Percentiles rank a stretch among this genome's conserved stretches.
Evolutionary conservation across 1,140 invertebrate genomes (phyloP).

Genomic region (Hyphantria cunea): DNA sequence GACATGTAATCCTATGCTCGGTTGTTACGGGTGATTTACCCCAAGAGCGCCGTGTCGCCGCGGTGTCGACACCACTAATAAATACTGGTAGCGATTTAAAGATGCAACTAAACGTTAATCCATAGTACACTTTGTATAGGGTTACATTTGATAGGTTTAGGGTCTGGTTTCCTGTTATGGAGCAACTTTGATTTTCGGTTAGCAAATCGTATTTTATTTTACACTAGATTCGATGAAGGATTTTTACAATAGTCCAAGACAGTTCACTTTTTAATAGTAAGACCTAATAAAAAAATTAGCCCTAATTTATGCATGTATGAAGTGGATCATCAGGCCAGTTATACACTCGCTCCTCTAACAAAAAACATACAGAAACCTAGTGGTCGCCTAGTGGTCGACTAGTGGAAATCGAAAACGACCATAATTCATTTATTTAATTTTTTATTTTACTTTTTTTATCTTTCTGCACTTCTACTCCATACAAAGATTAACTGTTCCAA

Average conservation of each 20-base stretch:
- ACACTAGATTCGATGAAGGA: neutral
- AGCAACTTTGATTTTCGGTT: neutral
- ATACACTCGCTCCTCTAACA: no score
- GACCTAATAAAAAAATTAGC: no score
- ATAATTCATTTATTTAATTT: no score
- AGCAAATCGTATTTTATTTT: neutral
- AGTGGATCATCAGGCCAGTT: no score
- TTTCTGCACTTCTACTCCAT: no score
- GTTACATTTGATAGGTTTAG: constrained; percentile 37
- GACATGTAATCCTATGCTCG: constrained; percentile 26
- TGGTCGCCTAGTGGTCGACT: no score
- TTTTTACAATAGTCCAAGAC: neutral
- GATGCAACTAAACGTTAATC: constrained; percentile 45
- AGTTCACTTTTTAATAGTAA: no score
- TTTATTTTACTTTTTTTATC: no score
- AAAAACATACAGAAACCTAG: no score
- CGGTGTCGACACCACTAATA: constrained; percentile 44
- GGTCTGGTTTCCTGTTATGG: neutral
- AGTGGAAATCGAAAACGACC: no score
- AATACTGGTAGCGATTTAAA: constrained; percentile 62
- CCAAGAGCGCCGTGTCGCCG: constrained; percentile 21
- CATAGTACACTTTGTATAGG: constrained; percentile 36
- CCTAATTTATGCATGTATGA: no score
- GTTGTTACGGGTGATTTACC: constrained; percentile 32
- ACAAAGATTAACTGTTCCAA: no score